phyloP scores from a whole-genome alignment of 2,888 invertebrate species.

The Aleiodes testaceus region DNA sequence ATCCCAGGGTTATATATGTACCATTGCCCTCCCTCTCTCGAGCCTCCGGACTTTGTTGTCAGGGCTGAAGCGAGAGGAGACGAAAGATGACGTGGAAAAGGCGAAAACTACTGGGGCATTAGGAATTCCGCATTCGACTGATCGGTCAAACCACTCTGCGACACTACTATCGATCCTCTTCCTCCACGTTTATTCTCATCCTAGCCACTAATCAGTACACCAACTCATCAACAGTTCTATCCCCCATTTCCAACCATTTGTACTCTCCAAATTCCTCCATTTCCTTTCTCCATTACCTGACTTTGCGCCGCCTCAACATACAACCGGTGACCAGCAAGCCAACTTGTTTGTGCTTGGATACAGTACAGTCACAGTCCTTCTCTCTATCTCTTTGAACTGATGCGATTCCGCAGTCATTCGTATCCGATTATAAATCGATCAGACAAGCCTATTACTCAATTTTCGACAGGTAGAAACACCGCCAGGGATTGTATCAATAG shows the following conservation, averaged over 20 bases:
- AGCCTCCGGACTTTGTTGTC: slow-evolving; percentile 17
- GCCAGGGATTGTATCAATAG: slow-evolving; percentile 18
- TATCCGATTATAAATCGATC: slow-evolving; percentile 34
- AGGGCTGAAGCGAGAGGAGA: background rate
- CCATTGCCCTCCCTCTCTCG: background rate
- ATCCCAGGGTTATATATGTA: slow-evolving; percentile 4
- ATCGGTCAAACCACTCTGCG: slow-evolving; percentile 18
- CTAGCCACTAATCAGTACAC: too few relatives aligned
- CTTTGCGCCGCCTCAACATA: background rate
- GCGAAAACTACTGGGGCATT: background rate
- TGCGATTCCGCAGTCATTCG: slow-evolving; percentile 14
- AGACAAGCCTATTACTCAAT: slow-evolving; percentile 29
- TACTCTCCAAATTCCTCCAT: background rate
- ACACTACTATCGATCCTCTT: slow-evolving; percentile 14
- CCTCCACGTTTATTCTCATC: slow-evolving; percentile 23
- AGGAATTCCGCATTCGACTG: slow-evolving; percentile 7
- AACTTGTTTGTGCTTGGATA: slow-evolving; percentile 16
- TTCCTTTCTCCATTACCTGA: slow-evolving; percentile 25
- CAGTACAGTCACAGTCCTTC: background rate
- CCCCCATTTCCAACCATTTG: background rate
- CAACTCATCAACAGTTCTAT: too few relatives aligned
- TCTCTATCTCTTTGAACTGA: background rate
- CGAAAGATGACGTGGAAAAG: background rate
- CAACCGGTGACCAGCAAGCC: background rate
- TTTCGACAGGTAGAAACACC: slow-evolving; percentile 8